Conservation (phyloP, 2,113 vertebrate genomes). For the Sitta europaea region DNA sequence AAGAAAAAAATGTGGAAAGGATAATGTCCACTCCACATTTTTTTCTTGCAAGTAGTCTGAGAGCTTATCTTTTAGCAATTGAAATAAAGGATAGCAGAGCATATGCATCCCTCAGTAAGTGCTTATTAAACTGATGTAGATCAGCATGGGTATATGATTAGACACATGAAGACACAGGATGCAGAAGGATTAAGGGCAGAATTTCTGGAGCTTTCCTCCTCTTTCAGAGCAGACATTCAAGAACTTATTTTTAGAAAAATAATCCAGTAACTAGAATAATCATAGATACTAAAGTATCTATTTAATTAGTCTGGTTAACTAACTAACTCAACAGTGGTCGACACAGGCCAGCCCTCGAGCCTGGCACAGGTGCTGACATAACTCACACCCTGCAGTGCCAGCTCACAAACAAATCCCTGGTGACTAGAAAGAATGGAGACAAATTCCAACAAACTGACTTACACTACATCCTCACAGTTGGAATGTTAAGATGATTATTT, state of each 20-base stretch:
- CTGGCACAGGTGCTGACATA: background rate
- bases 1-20: too few relatives aligned
- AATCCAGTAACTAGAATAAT: background rate
- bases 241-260: background rate
- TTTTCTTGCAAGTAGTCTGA: background rate
- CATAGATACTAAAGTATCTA: background rate
- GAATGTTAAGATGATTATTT: background rate
- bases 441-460: background rate
- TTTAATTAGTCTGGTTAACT: background rate
- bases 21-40: background rate
- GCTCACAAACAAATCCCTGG: background rate
- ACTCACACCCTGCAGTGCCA: background rate
- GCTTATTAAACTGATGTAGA: background rate
- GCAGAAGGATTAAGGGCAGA: background rate
- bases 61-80: background rate
- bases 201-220: background rate
- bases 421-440: background rate
- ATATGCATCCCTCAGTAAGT: background rate
- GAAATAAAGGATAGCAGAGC: background rate
- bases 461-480: background rate
- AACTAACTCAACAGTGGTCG: background rate
- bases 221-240: background rate
- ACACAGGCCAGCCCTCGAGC: background rate
- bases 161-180: background rate
- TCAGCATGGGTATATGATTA: background rate